Conservation (phyloP, 2,113 vertebrate genomes). For the Lucifuga dentata region DNA sequence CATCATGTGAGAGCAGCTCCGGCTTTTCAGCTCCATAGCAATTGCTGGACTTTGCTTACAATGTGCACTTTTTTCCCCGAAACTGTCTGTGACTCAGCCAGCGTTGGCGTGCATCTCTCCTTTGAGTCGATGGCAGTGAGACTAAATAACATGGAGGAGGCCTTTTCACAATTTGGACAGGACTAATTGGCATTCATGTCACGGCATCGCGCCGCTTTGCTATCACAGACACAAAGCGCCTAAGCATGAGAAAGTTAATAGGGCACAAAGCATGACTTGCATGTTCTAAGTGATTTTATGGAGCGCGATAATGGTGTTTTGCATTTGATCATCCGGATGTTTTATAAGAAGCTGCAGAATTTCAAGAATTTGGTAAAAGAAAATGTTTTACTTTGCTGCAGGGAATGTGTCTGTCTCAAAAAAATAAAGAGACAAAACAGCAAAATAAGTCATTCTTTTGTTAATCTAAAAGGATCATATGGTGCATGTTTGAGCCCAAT, state of each 20-base stretch:
- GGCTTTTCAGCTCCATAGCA: constrained; percentile 80
- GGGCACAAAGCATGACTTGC: constrained; percentile 68
- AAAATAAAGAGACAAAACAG: not conserved
- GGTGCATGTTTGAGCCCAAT: too few relatives aligned
- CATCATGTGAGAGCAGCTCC: constrained; percentile 82
- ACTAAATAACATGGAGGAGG: constrained; percentile 65
- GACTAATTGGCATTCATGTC: constrained; percentile 79
- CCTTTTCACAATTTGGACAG: constrained; percentile 70
- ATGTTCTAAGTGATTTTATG: constrained; percentile 21
- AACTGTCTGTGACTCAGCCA: constrained; percentile 67
- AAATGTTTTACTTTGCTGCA: too few relatives aligned
- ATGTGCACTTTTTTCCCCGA: constrained; percentile 74
- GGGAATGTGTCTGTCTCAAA: too few relatives aligned
- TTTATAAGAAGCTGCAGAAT: not conserved
- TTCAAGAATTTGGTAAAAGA: not conserved
- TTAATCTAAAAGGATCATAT: too few relatives aligned
- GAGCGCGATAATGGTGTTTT: not conserved
- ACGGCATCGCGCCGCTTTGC: constrained; percentile 49
- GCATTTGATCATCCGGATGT: not conserved
- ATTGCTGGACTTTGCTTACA: constrained; percentile 74
- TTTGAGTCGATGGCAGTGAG: constrained; percentile 44
- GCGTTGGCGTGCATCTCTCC: constrained; percentile 58
- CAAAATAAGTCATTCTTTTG: not conserved
- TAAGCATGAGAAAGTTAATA: constrained; percentile 59
- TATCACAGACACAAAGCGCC: constrained; percentile 60